Conservation (phyloP, 23 tunicate species). For the Halocynthia roretzi region DNA sequence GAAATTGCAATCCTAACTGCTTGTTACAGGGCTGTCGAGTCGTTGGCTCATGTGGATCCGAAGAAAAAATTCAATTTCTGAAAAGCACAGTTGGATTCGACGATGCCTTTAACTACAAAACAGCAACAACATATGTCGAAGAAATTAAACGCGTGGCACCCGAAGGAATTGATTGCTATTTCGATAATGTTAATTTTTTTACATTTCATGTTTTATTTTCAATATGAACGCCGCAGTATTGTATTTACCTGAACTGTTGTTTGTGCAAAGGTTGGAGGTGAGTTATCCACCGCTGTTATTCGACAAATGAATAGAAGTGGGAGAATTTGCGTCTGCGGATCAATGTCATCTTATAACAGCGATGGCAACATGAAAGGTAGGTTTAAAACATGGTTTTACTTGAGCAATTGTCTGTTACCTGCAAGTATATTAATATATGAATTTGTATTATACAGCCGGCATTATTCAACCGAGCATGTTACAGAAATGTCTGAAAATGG, state of each 20-base stretch:
- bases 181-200: constrained; percentile 59
- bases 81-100: constrained; percentile 29
- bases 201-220: neutral
- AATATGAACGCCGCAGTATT: neutral
- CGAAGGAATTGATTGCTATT: constrained; percentile 84
- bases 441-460: constrained; percentile 25
- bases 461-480: constrained; percentile 35
- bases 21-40: constrained; percentile 27
- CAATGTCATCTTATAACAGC: constrained; percentile 24
- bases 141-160: constrained; percentile 67
- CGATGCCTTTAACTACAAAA: constrained; percentile 79
- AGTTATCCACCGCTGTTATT: constrained; percentile 41
- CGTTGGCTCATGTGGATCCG: constrained; percentile 30
- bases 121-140: constrained; percentile 32
- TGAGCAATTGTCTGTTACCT: too few species aligned
- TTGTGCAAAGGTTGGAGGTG: constrained; percentile 62
- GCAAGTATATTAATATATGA: neutral
- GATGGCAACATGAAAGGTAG: too few species aligned
- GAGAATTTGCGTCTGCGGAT: constrained; percentile 65
- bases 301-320: constrained; percentile 47
- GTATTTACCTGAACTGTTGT: neutral
- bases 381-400: too few species aligned
- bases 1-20: too few species aligned
- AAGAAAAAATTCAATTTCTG: constrained; percentile 29
- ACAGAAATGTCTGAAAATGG: constrained; percentile 33